Base-by-base conservation (phyloP, 2,797 vertebrate genomes). In the Rhadinocentrus ornatus region DNA sequence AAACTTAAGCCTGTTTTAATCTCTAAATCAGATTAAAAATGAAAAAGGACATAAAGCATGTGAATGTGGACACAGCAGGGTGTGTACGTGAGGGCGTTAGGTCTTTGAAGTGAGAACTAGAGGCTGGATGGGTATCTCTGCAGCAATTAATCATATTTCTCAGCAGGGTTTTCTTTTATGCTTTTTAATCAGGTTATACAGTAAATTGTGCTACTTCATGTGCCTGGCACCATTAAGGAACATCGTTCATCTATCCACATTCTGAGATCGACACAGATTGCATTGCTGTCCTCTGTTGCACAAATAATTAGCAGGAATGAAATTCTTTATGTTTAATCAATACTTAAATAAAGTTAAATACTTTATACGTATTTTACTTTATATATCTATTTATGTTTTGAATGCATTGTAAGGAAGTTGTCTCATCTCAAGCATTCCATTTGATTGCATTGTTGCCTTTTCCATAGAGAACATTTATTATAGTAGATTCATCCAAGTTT, bases 101-200 rank as follows among this genome's bases (percentile, higher is more conserved):
- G 53, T 58, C 76, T 86, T 73, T 84, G 73, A 87, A 75, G 78
- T 76, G 34, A 69, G n/a, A 11, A 39, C 62, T 31, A 39, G 63
- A 62, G 54, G 61, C 69, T 54, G 65, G 71, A 52, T 59, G 71
- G 62, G 66, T 10, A 53, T 60, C 29, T 55, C 54, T 27, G 32
- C 44, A 0, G 1, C 44, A 48, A 53, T 35, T 76, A 64, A 76
- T 75, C 62, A 67, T 50, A 60, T 71, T 13, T 67, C 44, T 0
- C 3, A 60, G 59, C 73, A 58, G 52, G 53, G 35, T 56, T 73
- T n/a, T 65, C 62, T 71, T 79, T 80, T 44, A 52, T 83, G 61
- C 20, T 46, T 65, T 59, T 60, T 56, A 73, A 77, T 78, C 52
- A 66, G 20, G 15, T 81, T 68, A 35, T 15, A 41, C 22, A 44